Conservation (phyloP, 2,797 vertebrate genomes). For the Decapterus maruadsi region DNA sequence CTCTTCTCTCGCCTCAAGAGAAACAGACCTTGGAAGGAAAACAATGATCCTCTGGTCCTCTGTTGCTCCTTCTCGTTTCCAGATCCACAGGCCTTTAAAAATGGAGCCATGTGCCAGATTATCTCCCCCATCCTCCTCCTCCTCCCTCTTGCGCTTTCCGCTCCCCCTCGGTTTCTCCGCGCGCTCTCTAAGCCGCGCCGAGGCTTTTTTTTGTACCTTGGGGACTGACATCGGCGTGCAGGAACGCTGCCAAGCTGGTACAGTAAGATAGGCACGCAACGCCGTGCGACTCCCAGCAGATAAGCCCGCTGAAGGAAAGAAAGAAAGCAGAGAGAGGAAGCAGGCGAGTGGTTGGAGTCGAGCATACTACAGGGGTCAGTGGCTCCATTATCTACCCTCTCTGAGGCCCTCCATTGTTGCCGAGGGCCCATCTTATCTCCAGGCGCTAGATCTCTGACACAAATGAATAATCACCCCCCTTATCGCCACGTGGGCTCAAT, state of each 20-base stretch:
- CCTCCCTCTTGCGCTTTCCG: constrained; percentile 12
- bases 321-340: constrained; percentile 34
- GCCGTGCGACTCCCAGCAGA: constrained; percentile 63
- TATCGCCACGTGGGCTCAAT: constrained; percentile 57
- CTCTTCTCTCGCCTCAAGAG: background rate
- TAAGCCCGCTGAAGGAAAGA: constrained; percentile 68
- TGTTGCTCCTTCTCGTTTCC: constrained; percentile 28
- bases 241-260: constrained; percentile 71
- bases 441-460: constrained; percentile 71
- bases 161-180: constrained; percentile 45
- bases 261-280: constrained; percentile 67
- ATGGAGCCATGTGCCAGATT: constrained; percentile 58
- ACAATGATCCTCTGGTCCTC: constrained; percentile 21
- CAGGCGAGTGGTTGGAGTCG: constrained; percentile 44
- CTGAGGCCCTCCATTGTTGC: constrained; percentile 69
- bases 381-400: constrained; percentile 76
- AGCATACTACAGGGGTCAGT: constrained; percentile 68
- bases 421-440: constrained; percentile 73
- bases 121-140: constrained; percentile 40
- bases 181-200: constrained; percentile 50
- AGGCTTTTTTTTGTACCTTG: constrained; percentile 60
- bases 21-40: constrained; percentile 18
- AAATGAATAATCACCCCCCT: constrained; percentile 70
- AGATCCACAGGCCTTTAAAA: constrained; percentile 49
- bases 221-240: constrained; percentile 58